Evolutionary conservation across 2,797 vertebrate genomes (phyloP).

Genomic region (Hippoglossus hippoglossus): DNA sequence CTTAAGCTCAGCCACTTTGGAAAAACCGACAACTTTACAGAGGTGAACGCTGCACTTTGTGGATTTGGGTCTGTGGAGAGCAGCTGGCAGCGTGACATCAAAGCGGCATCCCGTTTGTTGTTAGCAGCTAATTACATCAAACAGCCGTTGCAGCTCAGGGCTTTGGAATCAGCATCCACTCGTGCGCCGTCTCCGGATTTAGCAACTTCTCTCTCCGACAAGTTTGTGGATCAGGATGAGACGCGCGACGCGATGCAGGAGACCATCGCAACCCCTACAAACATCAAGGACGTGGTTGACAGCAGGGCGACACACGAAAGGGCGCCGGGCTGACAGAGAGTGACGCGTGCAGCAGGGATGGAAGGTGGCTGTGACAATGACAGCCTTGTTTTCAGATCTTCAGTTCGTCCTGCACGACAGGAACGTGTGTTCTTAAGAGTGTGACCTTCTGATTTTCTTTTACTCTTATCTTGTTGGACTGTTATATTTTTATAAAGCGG

Average conservation of each 20-base stretch:
- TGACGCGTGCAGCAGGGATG: conserved; percentile 23
- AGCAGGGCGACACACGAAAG: conserved; percentile 44
- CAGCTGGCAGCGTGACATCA: conserved; percentile 67
- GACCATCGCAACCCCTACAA: conserved; percentile 29
- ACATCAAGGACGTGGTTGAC: conserved; percentile 62
- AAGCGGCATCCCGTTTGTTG: conserved; percentile 68
- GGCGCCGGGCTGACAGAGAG: conserved; percentile 29
- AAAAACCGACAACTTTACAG: conserved; percentile 60
- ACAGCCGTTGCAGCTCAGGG: conserved; percentile 50
- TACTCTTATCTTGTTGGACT: background rate
- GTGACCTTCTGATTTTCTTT: conserved; percentile 11
- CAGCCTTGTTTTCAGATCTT: conserved; percentile 43
- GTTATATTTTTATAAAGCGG: background rate
- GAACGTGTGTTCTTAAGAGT: conserved; percentile 34
- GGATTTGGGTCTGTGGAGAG: conserved; percentile 56
- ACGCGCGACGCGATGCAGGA: conserved; percentile 27
- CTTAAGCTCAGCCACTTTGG: conserved; percentile 32
- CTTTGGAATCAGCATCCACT: conserved; percentile 53
- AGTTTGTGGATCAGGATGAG: conserved; percentile 36
- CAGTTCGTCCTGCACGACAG: conserved; percentile 42
- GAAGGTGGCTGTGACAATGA: conserved; percentile 46
- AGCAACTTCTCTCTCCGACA: conserved; percentile 38
- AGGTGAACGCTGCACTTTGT: conserved; percentile 56
- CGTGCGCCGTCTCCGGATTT: conserved; percentile 64
- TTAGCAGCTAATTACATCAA: conserved; percentile 80